phyloP scores from a whole-genome alignment of 2,113 vertebrate genomes.

The Gobio gobio region DNA sequence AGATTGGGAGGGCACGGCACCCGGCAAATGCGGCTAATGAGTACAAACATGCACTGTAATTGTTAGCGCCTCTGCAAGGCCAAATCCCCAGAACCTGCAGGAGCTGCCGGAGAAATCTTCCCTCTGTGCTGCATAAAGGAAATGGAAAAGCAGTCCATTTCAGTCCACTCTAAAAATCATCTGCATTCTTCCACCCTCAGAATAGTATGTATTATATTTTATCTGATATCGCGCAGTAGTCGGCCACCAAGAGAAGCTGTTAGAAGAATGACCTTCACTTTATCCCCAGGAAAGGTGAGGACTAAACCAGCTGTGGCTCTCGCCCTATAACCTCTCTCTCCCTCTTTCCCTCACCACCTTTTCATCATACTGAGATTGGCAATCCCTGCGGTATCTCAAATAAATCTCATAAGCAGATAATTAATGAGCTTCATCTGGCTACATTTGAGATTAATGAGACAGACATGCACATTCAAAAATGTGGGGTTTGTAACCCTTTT shows the following conservation, averaged over 20 bases:
- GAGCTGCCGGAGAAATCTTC: conserved; percentile 51
- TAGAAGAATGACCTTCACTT: conserved; percentile 50
- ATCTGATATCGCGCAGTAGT: conserved; percentile 62
- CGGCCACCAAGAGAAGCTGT: conserved; percentile 53
- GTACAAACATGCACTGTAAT: conserved; percentile 65
- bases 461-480: background rate
- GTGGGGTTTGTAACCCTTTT: background rate
- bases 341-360: background rate
- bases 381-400: conserved; percentile 19
- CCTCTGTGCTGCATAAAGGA: conserved; percentile 28
- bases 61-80: conserved; percentile 53
- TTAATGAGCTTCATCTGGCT: conserved; percentile 44
- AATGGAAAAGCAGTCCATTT: conserved; percentile 48
- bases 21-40: conserved; percentile 59
- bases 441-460: conserved; percentile 1
- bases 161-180: conserved; percentile 17
- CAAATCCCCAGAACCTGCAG: conserved; percentile 54
- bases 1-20: conserved; percentile 37
- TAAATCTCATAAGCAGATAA: conserved; percentile 48
- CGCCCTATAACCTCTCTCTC: background rate
- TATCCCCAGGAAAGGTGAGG: conserved; percentile 41
- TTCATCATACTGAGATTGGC: background rate
- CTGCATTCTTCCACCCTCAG: conserved; percentile 56
- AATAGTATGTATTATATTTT: conserved; percentile 65
- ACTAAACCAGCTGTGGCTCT: conserved; percentile 40